Evolutionary conservation across 2,797 vertebrate species (phyloP).

Genomic region (Varecia variegata): DNA sequence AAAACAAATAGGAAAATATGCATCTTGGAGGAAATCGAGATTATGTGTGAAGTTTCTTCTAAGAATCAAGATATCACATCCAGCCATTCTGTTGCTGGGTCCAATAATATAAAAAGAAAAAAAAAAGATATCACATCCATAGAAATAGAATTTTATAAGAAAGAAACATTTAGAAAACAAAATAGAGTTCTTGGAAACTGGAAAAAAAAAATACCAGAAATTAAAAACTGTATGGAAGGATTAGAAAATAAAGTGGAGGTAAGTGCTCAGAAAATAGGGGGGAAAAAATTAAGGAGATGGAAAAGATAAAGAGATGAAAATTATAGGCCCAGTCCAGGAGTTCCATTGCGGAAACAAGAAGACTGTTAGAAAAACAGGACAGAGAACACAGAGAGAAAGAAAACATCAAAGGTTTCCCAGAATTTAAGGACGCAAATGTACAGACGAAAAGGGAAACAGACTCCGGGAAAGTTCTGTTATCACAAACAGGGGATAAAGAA

Average conservation of each 20-base stretch:
- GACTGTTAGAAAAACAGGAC: neutral
- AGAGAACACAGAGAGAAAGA: neutral
- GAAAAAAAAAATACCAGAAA: neutral
- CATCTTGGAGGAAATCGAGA: neutral
- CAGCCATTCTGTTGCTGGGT: too few species aligned
- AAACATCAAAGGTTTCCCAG: neutral
- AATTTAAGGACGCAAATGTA: neutral
- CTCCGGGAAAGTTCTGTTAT: neutral
- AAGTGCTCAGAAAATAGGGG: neutral
- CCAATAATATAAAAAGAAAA: too few species aligned
- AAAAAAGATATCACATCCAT: neutral
- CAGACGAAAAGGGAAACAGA: neutral
- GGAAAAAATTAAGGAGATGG: too few species aligned
- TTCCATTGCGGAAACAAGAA: neutral
- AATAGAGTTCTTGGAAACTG: neutral
- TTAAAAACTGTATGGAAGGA: neutral
- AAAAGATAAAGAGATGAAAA: neutral
- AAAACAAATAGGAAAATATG: neutral
- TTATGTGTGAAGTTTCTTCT: neutral
- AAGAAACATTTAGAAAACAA: neutral
- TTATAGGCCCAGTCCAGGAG: neutral
- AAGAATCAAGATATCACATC: neutral
- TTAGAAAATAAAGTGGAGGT: neutral
- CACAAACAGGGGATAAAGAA: neutral
- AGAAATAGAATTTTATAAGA: neutral